Evolutionary conservation across 2,888 invertebrate genomes (phyloP).

Genomic region (Tetramorium bicarinatum): DNA sequence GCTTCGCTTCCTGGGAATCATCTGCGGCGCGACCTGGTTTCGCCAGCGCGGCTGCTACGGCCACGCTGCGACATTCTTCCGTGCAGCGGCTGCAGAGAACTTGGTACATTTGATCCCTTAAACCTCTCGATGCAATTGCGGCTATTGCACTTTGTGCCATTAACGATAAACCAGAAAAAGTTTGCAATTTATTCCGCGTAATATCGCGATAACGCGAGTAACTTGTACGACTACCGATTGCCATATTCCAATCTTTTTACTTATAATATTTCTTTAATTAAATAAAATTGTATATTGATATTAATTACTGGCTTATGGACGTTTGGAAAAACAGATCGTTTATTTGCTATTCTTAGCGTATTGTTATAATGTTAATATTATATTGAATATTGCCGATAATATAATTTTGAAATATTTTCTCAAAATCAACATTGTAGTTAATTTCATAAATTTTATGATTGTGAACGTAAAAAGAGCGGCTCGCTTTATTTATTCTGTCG

Average conservation of each 20-base stretch:
- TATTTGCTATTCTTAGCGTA: neutral
- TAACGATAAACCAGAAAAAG: neutral
- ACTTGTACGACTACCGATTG: neutral
- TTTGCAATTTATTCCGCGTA: neutral
- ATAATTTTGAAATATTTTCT: neutral
- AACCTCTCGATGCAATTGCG: constrained; percentile 13
- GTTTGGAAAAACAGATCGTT: neutral
- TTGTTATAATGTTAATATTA: neutral
- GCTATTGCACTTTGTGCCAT: neutral
- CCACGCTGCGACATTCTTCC: constrained; percentile 40
- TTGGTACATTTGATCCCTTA: neutral
- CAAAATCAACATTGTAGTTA: neutral
- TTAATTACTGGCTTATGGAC: neutral
- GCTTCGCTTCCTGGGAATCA: constrained; percentile 44
- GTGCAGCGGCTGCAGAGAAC: neutral
- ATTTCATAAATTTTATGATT: neutral
- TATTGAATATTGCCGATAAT: neutral
- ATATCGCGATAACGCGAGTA: neutral
- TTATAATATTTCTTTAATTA: neutral
- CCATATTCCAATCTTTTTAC: neutral
- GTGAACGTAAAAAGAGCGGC: neutral
- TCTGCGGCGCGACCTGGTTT: constrained; percentile 41
- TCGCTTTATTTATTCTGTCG: neutral
- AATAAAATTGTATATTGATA: neutral
- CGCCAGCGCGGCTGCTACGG: neutral